Evolutionary conservation across 1,140 invertebrate genomes (phyloP).

Genomic region (Bilobella aurantiaca): DNA sequence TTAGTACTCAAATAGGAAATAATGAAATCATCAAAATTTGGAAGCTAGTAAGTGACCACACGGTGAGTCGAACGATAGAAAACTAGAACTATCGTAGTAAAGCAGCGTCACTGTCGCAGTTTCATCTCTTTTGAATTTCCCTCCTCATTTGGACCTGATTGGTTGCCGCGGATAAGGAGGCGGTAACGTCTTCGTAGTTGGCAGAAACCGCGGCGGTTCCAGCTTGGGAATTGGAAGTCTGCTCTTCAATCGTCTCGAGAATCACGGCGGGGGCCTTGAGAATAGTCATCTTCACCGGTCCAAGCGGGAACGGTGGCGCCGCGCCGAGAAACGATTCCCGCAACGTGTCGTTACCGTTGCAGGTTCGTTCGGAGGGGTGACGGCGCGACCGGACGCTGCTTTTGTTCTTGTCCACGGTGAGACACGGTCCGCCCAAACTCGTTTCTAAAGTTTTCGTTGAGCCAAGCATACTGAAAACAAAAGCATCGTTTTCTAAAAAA

Average conservation of each 20-base stretch:
- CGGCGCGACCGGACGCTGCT: constrained; percentile 37
- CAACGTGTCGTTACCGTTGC: constrained; percentile 62
- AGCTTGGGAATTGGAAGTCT: constrained; percentile 19
- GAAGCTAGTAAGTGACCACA: too few species aligned
- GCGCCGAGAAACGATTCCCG: constrained; percentile 56
- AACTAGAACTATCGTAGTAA: background rate
- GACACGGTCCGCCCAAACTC: constrained; percentile 70
- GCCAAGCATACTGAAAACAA: constrained; percentile 62
- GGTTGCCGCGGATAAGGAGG: background rate
- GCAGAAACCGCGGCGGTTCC: constrained; percentile 1
- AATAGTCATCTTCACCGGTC: background rate
- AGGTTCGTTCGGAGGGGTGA: constrained; percentile 51
- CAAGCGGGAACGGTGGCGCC: constrained; percentile 20
- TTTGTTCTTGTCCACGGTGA: constrained; percentile 38
- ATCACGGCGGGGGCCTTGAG: background rate
- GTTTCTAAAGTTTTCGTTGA: constrained; percentile 97
- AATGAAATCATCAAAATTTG: too few species aligned
- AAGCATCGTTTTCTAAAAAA: background rate
- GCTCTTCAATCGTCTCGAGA: constrained; percentile 27
- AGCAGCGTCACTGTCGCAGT: background rate
- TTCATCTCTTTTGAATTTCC: background rate
- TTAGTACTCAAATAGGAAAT: too few species aligned
- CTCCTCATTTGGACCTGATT: background rate
- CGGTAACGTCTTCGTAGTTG: constrained; percentile 14
- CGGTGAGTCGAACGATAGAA: too few species aligned